A percentile compares a stretch with the other conserved stretches of the same genome.
These are phyloP conservation scores for Crioceris asparagi DNA, from an alignment of 2,888 invertebrate genomes.

Conservation along the genomic window DNA sequence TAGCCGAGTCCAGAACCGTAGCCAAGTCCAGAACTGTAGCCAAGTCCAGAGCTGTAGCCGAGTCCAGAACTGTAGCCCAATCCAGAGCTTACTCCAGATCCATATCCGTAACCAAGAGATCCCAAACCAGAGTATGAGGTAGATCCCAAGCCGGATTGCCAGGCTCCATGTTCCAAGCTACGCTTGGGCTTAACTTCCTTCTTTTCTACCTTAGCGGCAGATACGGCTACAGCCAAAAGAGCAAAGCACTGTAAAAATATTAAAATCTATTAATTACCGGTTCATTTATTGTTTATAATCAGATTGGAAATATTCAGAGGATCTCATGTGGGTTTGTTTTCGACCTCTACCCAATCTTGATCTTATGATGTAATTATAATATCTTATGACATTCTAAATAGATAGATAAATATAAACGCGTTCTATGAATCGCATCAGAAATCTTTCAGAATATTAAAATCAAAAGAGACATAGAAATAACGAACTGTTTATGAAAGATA, in stretches of 20 bases:
- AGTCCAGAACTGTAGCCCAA: conserved; percentile 3
- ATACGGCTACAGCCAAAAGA: conserved; percentile 11
- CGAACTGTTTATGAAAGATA: too few relatives aligned
- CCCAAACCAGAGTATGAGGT: conserved; percentile 1
- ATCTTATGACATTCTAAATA: too few relatives aligned
- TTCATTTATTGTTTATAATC: too few relatives aligned
- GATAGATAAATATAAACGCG: too few relatives aligned
- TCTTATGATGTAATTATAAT: too few relatives aligned
- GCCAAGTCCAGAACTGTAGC: conserved; percentile 1
- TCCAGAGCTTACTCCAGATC: conserved; percentile 1
- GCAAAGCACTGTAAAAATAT: conserved; percentile 15
- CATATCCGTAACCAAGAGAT: conserved; percentile 7
- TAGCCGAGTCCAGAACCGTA: conserved; percentile 1
- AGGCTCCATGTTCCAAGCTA: conserved; percentile 6
- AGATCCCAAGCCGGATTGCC: background rate
- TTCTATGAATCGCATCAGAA: too few relatives aligned
- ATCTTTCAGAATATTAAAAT: too few relatives aligned
- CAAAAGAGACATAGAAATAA: too few relatives aligned
- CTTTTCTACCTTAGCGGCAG: conserved; percentile 8
- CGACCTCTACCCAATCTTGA: too few relatives aligned
- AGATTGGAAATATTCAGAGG: too few relatives aligned
- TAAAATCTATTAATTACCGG: background rate
- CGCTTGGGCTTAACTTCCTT: conserved; percentile 13
- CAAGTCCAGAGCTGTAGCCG: conserved; percentile 2
- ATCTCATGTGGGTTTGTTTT: too few relatives aligned